A percentile compares a stretch with the other conserved stretches of the same genome.
phyloP scores from a whole-genome alignment of 1,140 invertebrate genomes.

The Achroia grisella region DNA sequence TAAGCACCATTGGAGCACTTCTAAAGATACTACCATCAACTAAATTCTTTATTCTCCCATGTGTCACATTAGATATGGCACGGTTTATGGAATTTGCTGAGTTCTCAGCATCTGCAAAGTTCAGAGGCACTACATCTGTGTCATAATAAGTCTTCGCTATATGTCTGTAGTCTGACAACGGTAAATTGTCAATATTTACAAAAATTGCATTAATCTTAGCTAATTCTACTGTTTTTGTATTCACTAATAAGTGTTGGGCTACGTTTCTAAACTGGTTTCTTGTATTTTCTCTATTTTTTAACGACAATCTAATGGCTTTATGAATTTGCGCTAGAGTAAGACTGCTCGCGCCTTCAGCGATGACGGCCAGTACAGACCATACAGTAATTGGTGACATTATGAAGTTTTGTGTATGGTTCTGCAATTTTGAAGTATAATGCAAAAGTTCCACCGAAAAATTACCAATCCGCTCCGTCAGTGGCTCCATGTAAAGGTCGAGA shows the following conservation, averaged over 20 bases:
- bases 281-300: constrained; percentile 26
- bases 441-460: constrained; percentile 62
- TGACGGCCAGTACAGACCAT: constrained; percentile 68
- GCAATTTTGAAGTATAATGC: constrained; percentile 33
- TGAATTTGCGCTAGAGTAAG: constrained; percentile 55
- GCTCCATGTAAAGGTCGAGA: constrained; percentile 20
- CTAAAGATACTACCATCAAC: constrained; percentile 65
- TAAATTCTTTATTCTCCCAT: constrained; percentile 79
- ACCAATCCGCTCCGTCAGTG: constrained; percentile 47
- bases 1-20: constrained; percentile 79
- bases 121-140: constrained; percentile 72
- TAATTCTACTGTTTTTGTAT: constrained; percentile 44
- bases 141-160: constrained; percentile 66
- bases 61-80: constrained; percentile 77
- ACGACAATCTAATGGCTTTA: constrained; percentile 38
- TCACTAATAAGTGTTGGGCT: constrained; percentile 48
- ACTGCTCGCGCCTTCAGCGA: constrained; percentile 62
- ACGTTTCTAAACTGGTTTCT: constrained; percentile 49
- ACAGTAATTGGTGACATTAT: constrained; percentile 70
- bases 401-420: constrained; percentile 30
- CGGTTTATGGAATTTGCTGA: constrained; percentile 77
- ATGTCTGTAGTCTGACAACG: constrained; percentile 43
- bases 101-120: constrained; percentile 73
- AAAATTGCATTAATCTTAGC: constrained; percentile 54
- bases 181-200: constrained; percentile 24